Conservation (phyloP, 2,113 vertebrate genomes). For the Phaethornis superciliosus region DNA sequence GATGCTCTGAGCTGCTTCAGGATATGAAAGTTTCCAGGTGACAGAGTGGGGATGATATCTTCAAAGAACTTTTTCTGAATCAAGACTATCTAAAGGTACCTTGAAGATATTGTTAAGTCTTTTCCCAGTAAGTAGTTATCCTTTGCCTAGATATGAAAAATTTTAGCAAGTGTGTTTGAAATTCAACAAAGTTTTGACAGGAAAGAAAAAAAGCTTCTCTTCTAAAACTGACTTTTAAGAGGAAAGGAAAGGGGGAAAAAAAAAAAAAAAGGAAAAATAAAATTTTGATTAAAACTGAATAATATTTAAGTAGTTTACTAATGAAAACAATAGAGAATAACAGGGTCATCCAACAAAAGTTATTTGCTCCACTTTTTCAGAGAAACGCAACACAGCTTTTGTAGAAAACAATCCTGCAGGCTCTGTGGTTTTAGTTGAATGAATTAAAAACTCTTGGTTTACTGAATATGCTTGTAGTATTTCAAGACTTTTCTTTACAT, state of each 20-base stretch:
- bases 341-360: background rate
- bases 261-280: background rate
- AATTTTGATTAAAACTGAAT: background rate
- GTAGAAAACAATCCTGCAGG: background rate
- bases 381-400: background rate
- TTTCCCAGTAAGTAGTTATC: background rate
- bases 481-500: background rate
- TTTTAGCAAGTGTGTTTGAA: background rate
- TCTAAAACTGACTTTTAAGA: background rate
- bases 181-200: background rate
- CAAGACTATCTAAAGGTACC: background rate
- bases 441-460: background rate
- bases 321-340: background rate
- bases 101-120: background rate
- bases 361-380: background rate
- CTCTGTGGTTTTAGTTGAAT: background rate
- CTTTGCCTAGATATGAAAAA: background rate
- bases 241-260: rapidly evolving
- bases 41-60: background rate
- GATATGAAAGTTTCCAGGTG: background rate
- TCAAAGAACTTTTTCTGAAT: background rate
- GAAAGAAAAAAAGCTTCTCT: background rate
- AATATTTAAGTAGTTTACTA: background rate
- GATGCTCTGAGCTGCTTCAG: background rate
- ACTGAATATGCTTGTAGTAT: background rate